These are phyloP conservation scores for Zootermopsis nevadensis DNA, from an alignment of 2,888 invertebrate genomes.

Conservation along the genomic window DNA sequence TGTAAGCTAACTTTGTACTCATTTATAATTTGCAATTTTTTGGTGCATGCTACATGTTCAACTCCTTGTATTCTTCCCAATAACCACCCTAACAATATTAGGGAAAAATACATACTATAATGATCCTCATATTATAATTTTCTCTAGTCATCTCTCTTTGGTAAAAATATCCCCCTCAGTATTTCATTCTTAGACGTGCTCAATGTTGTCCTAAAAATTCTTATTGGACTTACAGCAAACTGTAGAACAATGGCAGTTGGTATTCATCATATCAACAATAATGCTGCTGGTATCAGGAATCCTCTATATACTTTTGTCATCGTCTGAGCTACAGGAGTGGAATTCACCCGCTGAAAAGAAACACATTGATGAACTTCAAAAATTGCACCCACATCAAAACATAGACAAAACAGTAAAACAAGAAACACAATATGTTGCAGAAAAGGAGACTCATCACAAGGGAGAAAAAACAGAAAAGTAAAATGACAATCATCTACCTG, in stretches of 20 bases:
- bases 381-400: neutral
- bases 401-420: neutral
- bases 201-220: neutral
- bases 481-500: neutral
- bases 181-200: neutral
- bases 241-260: constrained; percentile 70
- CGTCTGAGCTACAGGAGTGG: constrained; percentile 71
- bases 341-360: constrained; percentile 61
- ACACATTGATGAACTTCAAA: neutral
- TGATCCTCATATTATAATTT: neutral
- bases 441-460: neutral
- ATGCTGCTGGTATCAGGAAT: constrained; percentile 67
- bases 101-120: too few species aligned
- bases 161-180: neutral
- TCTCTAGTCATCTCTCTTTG: neutral
- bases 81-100: too few species aligned
- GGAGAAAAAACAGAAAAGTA: neutral
- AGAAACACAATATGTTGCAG: neutral
- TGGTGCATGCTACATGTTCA: too few species aligned
- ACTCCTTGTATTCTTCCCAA: too few species aligned
- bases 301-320: constrained; percentile 67
- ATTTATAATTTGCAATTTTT: neutral
- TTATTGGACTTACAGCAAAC: constrained; percentile 66
- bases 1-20: too few species aligned
- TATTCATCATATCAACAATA: constrained; percentile 68